Percentiles rank a stretch among this genome's conserved stretches.
phyloP scores from a whole-genome alignment of 2,113 vertebrate species.

The Tragelaphus strepsiceros region DNA sequence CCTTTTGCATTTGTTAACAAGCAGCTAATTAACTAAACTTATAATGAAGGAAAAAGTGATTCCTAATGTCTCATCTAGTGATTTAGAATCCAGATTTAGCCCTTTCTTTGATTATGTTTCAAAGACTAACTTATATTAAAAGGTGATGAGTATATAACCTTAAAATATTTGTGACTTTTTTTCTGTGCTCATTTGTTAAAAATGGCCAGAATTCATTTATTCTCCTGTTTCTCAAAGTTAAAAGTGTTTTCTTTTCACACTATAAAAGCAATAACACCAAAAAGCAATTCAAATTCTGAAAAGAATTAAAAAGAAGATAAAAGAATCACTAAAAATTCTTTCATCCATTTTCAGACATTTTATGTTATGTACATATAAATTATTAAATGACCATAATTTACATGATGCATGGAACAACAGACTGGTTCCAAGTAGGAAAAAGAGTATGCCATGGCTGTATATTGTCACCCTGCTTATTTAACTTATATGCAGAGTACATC shows the following conservation, averaged over 20 bases:
- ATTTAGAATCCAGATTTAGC: not conserved
- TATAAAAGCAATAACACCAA: not conserved
- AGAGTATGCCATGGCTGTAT: not conserved
- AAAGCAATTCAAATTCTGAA: not conserved
- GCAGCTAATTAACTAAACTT: conserved; percentile 21
- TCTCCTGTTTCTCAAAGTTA: not conserved
- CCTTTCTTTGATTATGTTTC: not conserved
- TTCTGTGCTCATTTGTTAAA: not conserved
- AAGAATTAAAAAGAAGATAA: not conserved
- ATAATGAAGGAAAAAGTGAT: not conserved
- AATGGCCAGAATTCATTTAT: not conserved
- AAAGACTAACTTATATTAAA: not conserved
- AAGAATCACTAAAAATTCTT: not conserved
- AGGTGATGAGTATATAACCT: not conserved
- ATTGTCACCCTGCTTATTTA: not conserved
- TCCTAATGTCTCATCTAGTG: not conserved
- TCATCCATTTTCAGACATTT: not conserved
- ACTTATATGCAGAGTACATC: not conserved
- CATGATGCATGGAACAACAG: not conserved
- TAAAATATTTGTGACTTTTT: not conserved
- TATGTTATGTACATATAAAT: not conserved
- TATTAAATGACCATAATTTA: not conserved
- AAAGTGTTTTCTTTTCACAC: not conserved
- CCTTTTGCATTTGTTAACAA: conserved; percentile 15
- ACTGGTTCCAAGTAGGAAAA: not conserved